Percentiles rank a stretch among this genome's conserved stretches.
These are phyloP conservation scores for Eonycteris spelaea DNA, from an alignment of 2,113 vertebrate species.

Conservation along the genomic window DNA sequence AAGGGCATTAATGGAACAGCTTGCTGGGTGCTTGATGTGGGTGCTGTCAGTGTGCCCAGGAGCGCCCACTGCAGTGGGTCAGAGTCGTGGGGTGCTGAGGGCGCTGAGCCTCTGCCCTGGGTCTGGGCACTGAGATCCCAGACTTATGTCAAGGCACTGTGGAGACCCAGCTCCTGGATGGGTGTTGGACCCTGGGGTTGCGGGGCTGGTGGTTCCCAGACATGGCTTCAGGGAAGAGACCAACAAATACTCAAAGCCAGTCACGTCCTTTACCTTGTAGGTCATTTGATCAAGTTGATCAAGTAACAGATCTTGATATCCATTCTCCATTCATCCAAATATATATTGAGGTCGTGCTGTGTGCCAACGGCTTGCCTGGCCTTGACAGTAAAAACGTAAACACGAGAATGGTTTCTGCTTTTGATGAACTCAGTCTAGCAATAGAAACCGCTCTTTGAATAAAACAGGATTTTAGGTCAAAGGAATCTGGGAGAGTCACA, in stretches of 20 bases:
- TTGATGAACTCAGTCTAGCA: not conserved
- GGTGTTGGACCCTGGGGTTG: too few species aligned
- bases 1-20: accelerated
- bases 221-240: not conserved
- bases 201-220: not conserved
- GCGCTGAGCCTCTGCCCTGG: not conserved
- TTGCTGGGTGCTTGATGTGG: not conserved
- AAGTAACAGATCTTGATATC: not conserved
- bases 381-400: not conserved
- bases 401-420: not conserved
- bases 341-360: not conserved
- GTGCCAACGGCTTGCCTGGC: not conserved
- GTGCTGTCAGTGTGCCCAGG: not conserved
- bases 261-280: not conserved
- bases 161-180: not conserved
- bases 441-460: not conserved
- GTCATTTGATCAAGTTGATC: not conserved
- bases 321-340: not conserved
- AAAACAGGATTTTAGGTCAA: not conserved
- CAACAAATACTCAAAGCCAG: not conserved
- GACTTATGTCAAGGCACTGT: not conserved
- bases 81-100: not conserved
- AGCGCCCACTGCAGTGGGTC: too few species aligned
- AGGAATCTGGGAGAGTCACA: not conserved
- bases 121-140: not conserved